phyloP scores from a whole-genome alignment of 1,140 invertebrate genomes.

The Hormaphis cornu region DNA sequence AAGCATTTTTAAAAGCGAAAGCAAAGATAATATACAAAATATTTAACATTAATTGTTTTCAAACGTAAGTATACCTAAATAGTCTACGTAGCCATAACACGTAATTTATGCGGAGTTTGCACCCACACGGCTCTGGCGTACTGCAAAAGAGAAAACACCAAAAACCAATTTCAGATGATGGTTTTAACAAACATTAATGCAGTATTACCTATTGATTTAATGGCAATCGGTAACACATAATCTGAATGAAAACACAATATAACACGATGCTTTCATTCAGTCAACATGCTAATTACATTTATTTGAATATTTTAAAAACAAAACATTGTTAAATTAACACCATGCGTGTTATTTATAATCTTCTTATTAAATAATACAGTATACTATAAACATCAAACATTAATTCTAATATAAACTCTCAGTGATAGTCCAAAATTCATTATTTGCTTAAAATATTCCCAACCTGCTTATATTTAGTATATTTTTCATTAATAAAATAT shows the following conservation, averaged over 20 bases:
- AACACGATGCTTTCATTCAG: slow-evolving; percentile 1
- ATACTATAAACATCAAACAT: too few species aligned
- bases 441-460: too few species aligned
- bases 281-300: slow-evolving; percentile 11
- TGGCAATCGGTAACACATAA: neutral
- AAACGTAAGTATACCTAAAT: slow-evolving; percentile 30
- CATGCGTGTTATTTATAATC: slow-evolving; percentile 1
- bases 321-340: slow-evolving; percentile 21
- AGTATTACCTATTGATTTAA: slow-evolving; percentile 15
- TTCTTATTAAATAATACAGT: neutral
- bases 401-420: too few species aligned
- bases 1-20: slow-evolving; percentile 1
- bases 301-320: neutral
- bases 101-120: slow-evolving; percentile 34
- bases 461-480: too few species aligned
- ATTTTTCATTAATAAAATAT: too few species aligned
- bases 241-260: slow-evolving; percentile 6
- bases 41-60: neutral
- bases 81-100: slow-evolving; percentile 27
- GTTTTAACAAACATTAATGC: slow-evolving; percentile 12
- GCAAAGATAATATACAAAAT: slow-evolving; percentile 8
- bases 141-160: slow-evolving; percentile 35
- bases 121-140: slow-evolving; percentile 35
- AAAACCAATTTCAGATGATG: slow-evolving; percentile 25
- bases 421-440: too few species aligned